Percentiles rank a stretch among this genome's conserved stretches.
These are phyloP conservation scores for Galeopterus variegatus DNA, from an alignment of 2,113 vertebrate species.

Conservation along the genomic window DNA sequence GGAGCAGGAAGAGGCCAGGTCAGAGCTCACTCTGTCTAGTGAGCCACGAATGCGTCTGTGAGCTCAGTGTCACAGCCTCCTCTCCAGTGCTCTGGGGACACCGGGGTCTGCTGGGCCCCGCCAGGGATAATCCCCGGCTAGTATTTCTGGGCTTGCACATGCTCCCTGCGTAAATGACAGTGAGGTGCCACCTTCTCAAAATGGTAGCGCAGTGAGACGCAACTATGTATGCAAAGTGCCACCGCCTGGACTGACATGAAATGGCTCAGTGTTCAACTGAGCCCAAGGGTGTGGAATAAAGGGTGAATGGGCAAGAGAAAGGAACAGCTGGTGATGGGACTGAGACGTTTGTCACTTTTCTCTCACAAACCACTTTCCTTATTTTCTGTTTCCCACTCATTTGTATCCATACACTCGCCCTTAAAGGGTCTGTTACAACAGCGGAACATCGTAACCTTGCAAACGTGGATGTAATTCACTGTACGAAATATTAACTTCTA, in stretches of 20 bases:
- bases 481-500: no score
- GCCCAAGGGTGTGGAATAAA: no score
- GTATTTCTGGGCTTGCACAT: background rate
- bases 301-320: background rate
- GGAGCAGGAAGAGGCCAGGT: background rate
- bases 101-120: rapidly evolving
- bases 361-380: background rate
- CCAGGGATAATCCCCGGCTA: background rate
- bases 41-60: background rate
- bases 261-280: background rate
- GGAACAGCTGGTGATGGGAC: background rate
- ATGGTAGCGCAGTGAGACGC: background rate
- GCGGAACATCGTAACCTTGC: background rate
- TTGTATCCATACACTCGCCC: background rate
- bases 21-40: no score
- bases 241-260: background rate
- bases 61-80: background rate
- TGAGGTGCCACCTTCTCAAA: background rate
- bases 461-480: background rate
- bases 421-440: background rate
- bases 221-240: background rate
- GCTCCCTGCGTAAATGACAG: background rate
- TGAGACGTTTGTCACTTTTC: background rate
- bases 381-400: background rate
- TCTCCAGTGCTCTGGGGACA: background rate